Percentiles rank a stretch among this genome's conserved stretches.
These are phyloP conservation scores for Mycalesis mineus DNA, from an alignment of 2,888 invertebrate genomes.

Conservation along the genomic window DNA sequence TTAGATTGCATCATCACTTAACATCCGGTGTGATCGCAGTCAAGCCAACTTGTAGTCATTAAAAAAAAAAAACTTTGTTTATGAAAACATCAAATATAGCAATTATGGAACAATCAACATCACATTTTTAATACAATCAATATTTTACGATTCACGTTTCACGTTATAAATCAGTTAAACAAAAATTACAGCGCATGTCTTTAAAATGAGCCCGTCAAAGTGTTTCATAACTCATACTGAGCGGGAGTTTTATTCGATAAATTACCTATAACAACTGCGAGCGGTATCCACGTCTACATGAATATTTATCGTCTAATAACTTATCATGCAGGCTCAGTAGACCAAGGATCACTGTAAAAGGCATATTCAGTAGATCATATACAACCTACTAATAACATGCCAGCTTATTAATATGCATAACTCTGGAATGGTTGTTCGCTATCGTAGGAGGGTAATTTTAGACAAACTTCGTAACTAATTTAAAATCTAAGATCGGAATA, in stretches of 20 bases:
- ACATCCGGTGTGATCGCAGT: too few species aligned
- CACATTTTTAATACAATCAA: neutral
- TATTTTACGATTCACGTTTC: neutral
- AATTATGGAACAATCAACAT: neutral
- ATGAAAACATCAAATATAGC: neutral
- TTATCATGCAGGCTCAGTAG: constrained; percentile 36
- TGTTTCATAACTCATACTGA: constrained; percentile 15
- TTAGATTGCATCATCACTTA: too few species aligned
- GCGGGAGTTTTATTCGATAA: constrained; percentile 26
- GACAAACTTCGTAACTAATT: constrained; percentile 68
- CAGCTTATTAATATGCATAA: constrained; percentile 69
- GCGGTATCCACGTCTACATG: constrained; percentile 31
- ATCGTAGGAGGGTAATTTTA: constrained; percentile 56
- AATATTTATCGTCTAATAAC: constrained; percentile 41
- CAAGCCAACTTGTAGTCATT: too few species aligned
- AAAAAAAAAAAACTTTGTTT: too few species aligned
- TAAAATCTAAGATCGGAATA: constrained; percentile 57
- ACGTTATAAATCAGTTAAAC: neutral
- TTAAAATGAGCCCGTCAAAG: constrained; percentile 18
- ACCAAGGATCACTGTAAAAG: constrained; percentile 40
- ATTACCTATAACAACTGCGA: constrained; percentile 25
- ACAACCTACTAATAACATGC: constrained; percentile 51
- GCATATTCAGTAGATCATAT: constrained; percentile 41
- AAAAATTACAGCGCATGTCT: constrained; percentile 8
- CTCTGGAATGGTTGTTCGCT: constrained; percentile 59